Percentiles rank a stretch among this genome's conserved stretches.
Conservation (phyloP, 2,797 vertebrate species). For the Orestias chungarensis region DNA sequence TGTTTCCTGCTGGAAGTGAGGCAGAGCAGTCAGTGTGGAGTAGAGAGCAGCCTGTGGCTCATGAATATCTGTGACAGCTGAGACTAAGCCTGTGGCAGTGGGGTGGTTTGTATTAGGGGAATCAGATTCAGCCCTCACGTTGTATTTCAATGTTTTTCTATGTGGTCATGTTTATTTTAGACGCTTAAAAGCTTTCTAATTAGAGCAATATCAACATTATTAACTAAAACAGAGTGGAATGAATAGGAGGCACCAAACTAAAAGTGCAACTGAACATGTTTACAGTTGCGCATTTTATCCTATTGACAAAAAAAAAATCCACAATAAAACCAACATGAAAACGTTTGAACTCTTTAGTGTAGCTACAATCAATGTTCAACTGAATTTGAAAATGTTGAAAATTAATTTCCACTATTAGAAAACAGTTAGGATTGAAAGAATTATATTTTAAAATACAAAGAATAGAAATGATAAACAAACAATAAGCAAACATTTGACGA, state of each 20-base stretch:
- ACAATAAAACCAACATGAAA: not conserved
- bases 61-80: constrained; percentile 70
- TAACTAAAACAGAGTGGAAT: not conserved
- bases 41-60: constrained; percentile 62
- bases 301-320: not conserved
- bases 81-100: constrained; percentile 57
- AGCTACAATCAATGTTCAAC: not conserved
- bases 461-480: not conserved
- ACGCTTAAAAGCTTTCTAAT: constrained; percentile 35
- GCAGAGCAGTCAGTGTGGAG: constrained; percentile 58
- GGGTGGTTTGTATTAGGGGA: constrained; percentile 62
- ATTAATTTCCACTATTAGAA: not conserved
- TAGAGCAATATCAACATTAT: not conserved
- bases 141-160: no score
- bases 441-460: no score
- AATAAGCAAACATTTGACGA: not conserved
- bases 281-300: not conserved
- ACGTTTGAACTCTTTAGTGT: not conserved
- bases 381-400: not conserved
- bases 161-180: constrained; percentile 28
- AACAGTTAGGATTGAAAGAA: not conserved
- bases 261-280: not conserved
- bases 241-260: not conserved
- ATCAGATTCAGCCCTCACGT: constrained; percentile 20
- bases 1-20: constrained; percentile 63